Evolutionary conservation across 2,888 invertebrate genomes (phyloP), one percentile per base, ranked within the genome.

Genomic region (Hylaea fasciaria): DNA sequence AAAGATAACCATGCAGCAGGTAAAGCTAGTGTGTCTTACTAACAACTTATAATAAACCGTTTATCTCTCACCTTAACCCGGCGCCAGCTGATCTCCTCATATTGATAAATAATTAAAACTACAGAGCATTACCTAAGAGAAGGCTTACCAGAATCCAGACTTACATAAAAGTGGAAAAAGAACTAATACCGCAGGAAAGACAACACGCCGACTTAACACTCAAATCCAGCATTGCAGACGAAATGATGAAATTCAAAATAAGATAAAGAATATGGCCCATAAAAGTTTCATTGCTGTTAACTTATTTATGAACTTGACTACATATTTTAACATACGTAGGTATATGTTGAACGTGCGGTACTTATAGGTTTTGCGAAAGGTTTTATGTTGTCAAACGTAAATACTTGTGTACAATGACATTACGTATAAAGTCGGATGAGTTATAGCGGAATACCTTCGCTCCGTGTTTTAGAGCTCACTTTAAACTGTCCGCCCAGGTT

Each of bases 221-320:
- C 82, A 82, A 83, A 85, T 82, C 81, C 80, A 77, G 74, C 77
- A 74, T 77, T 80, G 80, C 80, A 85, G 82, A 82, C 81, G 80
- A 81, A 78, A 82, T 86, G 86, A 88, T 89, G 88, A 86, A 89
- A 89, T 90, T 89, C 89, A 86, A 87, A 87, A 86, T 85, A 86
- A 88, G 87, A 87, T 86, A 87, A 87, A 87, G 86, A 85, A 88
- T 89, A 89, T 86, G 77, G 85, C 82, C 86, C 85, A 84, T 89
- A 89, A 90, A 89, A 86, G 79, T 87, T 89, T 89, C 85, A 89
- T 86, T 83, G 87, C 89, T 88, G 83, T 85, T 89, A 89, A 88
- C 86, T 88, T 89, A 89, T 89, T 89, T 90, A 89, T 89, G 88
- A 86, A 85, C 80, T 81, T 78, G 80, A 80, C 84, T 86, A 81